Conservation (phyloP, 1,140 invertebrate species). For the Drosophila ironensis region DNA sequence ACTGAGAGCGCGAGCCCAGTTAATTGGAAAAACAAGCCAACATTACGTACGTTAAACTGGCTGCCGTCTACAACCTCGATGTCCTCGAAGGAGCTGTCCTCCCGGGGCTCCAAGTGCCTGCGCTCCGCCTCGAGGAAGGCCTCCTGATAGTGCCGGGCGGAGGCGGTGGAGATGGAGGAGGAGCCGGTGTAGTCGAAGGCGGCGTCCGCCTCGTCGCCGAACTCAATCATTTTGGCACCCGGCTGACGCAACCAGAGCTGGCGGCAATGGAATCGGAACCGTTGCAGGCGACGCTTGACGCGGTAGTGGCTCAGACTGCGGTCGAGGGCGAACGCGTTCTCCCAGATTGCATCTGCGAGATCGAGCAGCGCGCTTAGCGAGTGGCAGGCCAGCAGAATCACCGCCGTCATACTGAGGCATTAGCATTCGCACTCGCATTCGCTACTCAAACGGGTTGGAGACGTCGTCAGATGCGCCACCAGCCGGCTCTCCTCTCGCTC, state of each 20-base stretch:
- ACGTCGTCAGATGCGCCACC: slow-evolving; percentile 28
- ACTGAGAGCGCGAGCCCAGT: background rate
- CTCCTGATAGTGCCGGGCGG: too few relatives aligned
- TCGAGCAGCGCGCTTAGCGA: slow-evolving; percentile 61
- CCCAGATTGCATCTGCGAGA: slow-evolving; percentile 69
- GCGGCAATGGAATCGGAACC: slow-evolving; percentile 58
- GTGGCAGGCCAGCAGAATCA: slow-evolving; percentile 53
- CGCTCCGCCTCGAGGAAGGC: slow-evolving; percentile 33
- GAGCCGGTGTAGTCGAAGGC: too few relatives aligned
- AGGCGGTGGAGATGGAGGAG: too few relatives aligned
- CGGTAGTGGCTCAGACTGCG: slow-evolving; percentile 59
- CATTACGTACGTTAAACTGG: slow-evolving; percentile 60
- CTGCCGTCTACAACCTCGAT: slow-evolving; percentile 65
- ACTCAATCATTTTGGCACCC: slow-evolving; percentile 51
- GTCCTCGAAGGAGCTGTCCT: slow-evolving; percentile 21
- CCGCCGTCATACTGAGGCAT: slow-evolving; percentile 78
- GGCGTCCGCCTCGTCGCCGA: slow-evolving; percentile 64
- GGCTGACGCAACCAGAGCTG: slow-evolving; percentile 56
- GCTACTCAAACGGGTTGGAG: slow-evolving; percentile 17
- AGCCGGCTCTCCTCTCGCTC: slow-evolving; percentile 7
- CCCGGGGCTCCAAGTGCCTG: slow-evolving; percentile 17
- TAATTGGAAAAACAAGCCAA: slow-evolving; percentile 6
- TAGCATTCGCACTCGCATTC: too few relatives aligned
- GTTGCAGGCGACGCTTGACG: slow-evolving; percentile 48
- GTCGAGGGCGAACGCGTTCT: slow-evolving; percentile 51